These are phyloP conservation scores for Eulemur rufifrons DNA, from an alignment of 2,113 vertebrate genomes.

Conservation along the genomic window DNA sequence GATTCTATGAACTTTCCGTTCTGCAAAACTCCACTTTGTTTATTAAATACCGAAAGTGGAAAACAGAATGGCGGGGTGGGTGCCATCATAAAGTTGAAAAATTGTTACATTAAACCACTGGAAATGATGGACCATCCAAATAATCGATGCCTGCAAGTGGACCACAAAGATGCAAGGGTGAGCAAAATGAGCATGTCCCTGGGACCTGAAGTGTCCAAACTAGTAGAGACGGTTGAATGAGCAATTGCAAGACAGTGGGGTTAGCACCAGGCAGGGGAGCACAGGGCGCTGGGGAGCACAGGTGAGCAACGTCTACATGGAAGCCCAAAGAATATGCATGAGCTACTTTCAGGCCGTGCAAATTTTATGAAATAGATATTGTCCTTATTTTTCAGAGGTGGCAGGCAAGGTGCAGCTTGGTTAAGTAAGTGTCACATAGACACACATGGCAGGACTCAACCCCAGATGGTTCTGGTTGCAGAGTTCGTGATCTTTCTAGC, in stretches of 20 bases:
- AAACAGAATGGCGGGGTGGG: background rate
- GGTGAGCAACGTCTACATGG: background rate
- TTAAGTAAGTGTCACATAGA: background rate
- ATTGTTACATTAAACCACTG: background rate
- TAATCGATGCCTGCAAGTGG: background rate
- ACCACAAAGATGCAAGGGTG: background rate
- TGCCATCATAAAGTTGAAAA: background rate
- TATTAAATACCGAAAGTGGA: background rate
- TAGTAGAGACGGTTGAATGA: background rate
- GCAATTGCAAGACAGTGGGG: background rate
- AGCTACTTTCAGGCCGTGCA: accelerated
- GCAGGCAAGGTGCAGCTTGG: background rate
- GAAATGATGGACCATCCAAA: background rate
- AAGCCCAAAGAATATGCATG: accelerated
- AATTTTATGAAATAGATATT: background rate
- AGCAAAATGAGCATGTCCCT: background rate
- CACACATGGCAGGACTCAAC: accelerated
- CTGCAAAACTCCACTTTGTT: background rate
- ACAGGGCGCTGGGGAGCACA: background rate
- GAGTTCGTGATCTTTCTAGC: background rate
- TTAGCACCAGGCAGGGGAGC: background rate
- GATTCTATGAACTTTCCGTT: background rate
- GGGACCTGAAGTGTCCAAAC: background rate
- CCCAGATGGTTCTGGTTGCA: background rate
- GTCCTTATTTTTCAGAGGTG: background rate